Conservation (phyloP, 2,797 vertebrate species). For the Distichodus sexfasciatus region DNA sequence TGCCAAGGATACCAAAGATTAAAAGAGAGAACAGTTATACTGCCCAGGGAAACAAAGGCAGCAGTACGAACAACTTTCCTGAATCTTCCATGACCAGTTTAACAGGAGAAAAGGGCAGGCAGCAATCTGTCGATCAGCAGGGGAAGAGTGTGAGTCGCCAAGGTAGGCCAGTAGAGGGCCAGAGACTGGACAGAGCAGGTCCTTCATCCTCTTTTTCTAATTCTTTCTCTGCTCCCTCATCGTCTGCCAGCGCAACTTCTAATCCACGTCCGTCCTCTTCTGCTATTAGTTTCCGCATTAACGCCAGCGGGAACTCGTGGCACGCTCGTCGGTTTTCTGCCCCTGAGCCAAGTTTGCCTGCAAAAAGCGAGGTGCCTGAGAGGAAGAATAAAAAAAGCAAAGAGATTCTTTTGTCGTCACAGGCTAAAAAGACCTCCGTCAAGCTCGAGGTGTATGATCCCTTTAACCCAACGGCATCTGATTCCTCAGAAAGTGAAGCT, state of each 20-base stretch:
- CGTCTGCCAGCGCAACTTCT: conserved; percentile 32
- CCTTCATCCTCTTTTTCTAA: conserved; percentile 53
- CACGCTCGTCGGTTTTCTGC: conserved; percentile 71
- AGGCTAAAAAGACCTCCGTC: conserved; percentile 70
- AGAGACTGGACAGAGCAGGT: conserved; percentile 18
- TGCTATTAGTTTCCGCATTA: conserved; percentile 88
- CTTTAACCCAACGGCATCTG: conserved; percentile 91
- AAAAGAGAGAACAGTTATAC: conserved; percentile 69
- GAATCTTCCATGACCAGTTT: conserved; percentile 79
- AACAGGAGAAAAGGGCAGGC: conserved; percentile 78
- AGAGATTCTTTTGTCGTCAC: conserved; percentile 59
- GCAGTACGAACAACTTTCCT: conserved; percentile 64
- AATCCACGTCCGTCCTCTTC: conserved; percentile 59
- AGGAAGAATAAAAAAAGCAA: conserved; percentile 67
- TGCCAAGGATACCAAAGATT: conserved; percentile 96
- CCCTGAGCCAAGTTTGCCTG: conserved; percentile 58
- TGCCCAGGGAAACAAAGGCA: conserved; percentile 27
- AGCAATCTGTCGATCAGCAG: conserved; percentile 66
- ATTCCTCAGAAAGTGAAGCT: conserved; percentile 72
- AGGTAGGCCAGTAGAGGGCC: conserved; percentile 60
- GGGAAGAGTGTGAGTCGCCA: conserved; percentile 45
- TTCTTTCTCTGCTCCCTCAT: conserved; percentile 47
- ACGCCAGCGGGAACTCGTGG: conserved; percentile 82
- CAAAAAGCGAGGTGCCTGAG: conserved; percentile 71
- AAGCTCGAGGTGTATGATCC: conserved; percentile 91